A percentile compares a stretch with the other conserved stretches of the same genome.
Evolutionary conservation across 2,888 invertebrate genomes (phyloP).

Genomic region (Caenorhabditis sp.): DNA sequence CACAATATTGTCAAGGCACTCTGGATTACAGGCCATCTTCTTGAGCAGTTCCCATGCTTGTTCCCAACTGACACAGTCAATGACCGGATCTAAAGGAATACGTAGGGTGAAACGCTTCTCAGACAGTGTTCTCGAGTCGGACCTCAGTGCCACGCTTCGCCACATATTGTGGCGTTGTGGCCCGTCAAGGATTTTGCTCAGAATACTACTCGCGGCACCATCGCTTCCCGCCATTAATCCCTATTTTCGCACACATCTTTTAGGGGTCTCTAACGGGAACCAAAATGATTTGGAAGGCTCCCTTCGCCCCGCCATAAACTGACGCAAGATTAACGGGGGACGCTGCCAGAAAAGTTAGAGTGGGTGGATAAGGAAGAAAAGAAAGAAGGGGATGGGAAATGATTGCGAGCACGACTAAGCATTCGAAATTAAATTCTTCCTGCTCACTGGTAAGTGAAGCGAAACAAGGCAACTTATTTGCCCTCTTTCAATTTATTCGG

Average conservation of each 20-base stretch:
- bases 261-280: slow-evolving; percentile 52
- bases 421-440: slow-evolving; percentile 40
- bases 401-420: too few relatives aligned
- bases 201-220: slow-evolving; percentile 12
- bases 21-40: slow-evolving; percentile 82
- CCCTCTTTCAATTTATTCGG: too few relatives aligned
- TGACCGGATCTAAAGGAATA: slow-evolving; percentile 63
- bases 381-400: slow-evolving; percentile 17
- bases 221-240: slow-evolving; percentile 42
- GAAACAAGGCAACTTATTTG: neutral
- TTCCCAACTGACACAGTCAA: slow-evolving; percentile 79
- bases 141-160: slow-evolving; percentile 40
- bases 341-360: slow-evolving; percentile 5
- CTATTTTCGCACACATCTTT: slow-evolving; percentile 55
- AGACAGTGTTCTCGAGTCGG: slow-evolving; percentile 36
- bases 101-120: slow-evolving; percentile 24
- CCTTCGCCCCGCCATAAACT: slow-evolving; percentile 29
- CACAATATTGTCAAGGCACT: slow-evolving; percentile 82
- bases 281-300: slow-evolving; percentile 33
- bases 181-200: neutral
- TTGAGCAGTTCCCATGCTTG: slow-evolving; percentile 82
- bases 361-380: neutral
- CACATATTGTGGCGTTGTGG: slow-evolving; percentile 24
- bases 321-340: slow-evolving; percentile 15
- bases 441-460: slow-evolving; percentile 25